Evolutionary conservation across 2,113 vertebrate species (phyloP).

Genomic region (Apeltes quadracus): DNA sequence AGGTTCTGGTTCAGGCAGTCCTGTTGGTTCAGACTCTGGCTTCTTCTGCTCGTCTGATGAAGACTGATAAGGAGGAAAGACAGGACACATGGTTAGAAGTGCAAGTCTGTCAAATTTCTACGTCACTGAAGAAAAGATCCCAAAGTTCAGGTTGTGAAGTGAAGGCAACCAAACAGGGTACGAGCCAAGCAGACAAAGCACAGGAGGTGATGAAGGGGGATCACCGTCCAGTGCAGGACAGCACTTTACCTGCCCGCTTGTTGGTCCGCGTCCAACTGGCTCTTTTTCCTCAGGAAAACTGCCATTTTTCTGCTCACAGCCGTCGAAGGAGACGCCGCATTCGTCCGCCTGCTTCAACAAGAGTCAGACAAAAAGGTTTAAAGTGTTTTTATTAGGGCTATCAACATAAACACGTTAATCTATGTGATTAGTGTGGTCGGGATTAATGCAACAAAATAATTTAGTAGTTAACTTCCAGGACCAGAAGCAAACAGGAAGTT

Average conservation of each 20-base stretch:
- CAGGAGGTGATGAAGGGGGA: too few species aligned
- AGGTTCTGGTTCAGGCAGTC: constrained; percentile 17
- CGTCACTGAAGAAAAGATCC: too few species aligned
- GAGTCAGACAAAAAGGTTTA: background rate
- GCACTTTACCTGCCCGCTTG: constrained; percentile 46
- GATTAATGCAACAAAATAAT: too few species aligned
- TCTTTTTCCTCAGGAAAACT: constrained; percentile 54
- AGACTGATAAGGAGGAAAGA: constrained; percentile 7
- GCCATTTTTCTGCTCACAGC: constrained; percentile 33
- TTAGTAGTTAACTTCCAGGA: too few species aligned
- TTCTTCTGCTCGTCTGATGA: background rate
- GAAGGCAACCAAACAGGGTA: too few species aligned
- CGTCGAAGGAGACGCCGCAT: background rate
- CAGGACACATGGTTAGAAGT: background rate
- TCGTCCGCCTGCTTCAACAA: constrained; percentile 55
- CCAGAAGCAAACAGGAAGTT: too few species aligned
- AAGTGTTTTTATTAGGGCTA: too few species aligned
- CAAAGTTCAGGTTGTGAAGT: too few species aligned
- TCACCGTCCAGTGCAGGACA: too few species aligned
- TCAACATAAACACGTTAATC: too few species aligned
- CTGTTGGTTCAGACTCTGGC: background rate
- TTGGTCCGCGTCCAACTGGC: constrained; percentile 14
- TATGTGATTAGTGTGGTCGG: too few species aligned
- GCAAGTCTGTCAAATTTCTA: background rate
- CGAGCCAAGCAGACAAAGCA: too few species aligned